Evolutionary conservation across 2,797 vertebrate genomes (phyloP).

Genomic region (Glossophaga mutica): DNA sequence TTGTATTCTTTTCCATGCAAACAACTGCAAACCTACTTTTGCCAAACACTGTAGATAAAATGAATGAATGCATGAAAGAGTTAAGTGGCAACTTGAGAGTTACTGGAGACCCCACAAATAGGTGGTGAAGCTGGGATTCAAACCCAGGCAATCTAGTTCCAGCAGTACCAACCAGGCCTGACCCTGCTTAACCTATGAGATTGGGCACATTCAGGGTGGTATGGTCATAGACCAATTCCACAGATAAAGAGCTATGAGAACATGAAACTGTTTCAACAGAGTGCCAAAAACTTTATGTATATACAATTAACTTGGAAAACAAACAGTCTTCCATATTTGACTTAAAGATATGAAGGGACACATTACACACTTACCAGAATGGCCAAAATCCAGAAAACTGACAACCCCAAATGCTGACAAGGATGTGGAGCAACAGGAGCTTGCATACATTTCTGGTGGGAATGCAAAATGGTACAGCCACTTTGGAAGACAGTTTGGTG

Average conservation of each 20-base stretch:
- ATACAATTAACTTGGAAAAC: background rate
- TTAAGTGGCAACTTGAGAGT: background rate
- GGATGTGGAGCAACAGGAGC: too few species aligned
- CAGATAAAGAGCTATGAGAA: background rate
- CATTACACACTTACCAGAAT: background rate
- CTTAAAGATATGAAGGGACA: background rate
- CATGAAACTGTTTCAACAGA: background rate
- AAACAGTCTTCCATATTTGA: background rate
- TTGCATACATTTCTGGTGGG: background rate
- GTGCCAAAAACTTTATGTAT: background rate
- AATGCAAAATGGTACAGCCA: background rate
- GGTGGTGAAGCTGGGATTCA: background rate
- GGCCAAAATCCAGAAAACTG: background rate
- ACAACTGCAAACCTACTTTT: background rate
- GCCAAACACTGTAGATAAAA: background rate
- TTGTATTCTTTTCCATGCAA: background rate
- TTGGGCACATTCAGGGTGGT: background rate
- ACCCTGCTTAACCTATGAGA: background rate
- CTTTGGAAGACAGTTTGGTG: background rate
- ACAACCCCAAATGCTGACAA: background rate
- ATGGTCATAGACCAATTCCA: background rate
- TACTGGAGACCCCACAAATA: background rate
- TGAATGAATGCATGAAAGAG: background rate
- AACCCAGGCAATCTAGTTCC: background rate
- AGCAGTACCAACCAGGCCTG: background rate